Base-by-base conservation (phyloP, 1,140 invertebrate species). In the Dendroctonus valens region DNA sequence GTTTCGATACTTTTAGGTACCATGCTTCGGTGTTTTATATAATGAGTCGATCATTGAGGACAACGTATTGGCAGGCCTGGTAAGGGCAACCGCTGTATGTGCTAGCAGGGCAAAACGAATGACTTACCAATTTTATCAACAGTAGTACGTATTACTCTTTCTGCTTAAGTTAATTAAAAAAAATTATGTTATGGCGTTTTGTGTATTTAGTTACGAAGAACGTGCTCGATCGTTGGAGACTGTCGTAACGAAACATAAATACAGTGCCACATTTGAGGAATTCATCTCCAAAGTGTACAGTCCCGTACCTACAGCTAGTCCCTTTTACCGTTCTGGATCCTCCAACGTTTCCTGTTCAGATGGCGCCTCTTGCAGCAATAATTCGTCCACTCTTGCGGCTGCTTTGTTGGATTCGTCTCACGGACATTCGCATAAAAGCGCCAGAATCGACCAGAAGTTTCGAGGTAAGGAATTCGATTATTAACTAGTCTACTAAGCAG, bases 11-110 rank as follows among this genome's bases (percentile, higher is more conserved):
- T 71, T 70, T 5, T 81, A 94, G 85, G 90, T 96, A 68, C 92
- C 94, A 5, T 94, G 91, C 79, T 99, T 99, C 82, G 97, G 97
- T 5, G 95, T 97, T 6, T 80, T 99, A 46, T 98, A 95, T 79
- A 92, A 98, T 80, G 97, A 97, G 79, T 90, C 91, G 67, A 89
- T 99, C 49, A 88, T 98, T 41, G 88, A 92, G 70, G 88, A 90
- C 72, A 84, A 86, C 69, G 86, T 92, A 71, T 77, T 98, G 55
- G 91, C 97, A 6, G 92, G 89, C 26, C 82, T 99, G 39, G 92
- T 99, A 37, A 84, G 97, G 65, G 90, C 91, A 9, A 95, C 95
- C 11, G 95, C 95, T 9, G 85, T 97, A 42, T 93, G 92, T 77
- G 96, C 95, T 57, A 96, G 95, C 72, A 85, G 94, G 66, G 90